These are phyloP conservation scores for Marcusenius ussheri DNA, from an alignment of 2,113 vertebrate species.

Conservation along the genomic window DNA sequence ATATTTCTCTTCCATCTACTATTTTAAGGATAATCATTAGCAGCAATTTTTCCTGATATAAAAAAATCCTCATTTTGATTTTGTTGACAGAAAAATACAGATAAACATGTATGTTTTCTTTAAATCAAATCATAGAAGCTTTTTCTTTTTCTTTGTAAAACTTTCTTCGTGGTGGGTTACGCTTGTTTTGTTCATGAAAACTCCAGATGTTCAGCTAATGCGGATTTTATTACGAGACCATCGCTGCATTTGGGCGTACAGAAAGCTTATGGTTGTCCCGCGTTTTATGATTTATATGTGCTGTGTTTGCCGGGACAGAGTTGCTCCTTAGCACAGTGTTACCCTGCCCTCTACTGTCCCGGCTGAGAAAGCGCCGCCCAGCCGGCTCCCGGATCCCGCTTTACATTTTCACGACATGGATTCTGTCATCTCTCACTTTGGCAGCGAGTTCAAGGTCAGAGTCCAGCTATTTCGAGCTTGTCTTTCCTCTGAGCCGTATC, in stretches of 20 bases:
- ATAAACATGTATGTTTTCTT: neutral
- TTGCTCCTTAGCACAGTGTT: conserved; percentile 53
- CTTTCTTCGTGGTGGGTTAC: neutral
- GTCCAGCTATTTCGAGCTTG: conserved; percentile 87
- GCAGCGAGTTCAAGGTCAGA: conserved; percentile 84
- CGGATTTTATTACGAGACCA: neutral
- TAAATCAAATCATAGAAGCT: neutral
- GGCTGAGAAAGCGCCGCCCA: conserved; percentile 57
- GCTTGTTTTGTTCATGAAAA: neutral
- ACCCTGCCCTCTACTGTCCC: conserved; percentile 80
- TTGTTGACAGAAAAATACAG: neutral
- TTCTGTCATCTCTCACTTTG: conserved; percentile 64
- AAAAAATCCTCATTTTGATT: neutral
- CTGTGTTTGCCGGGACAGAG: neutral
- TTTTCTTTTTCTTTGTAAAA: neutral
- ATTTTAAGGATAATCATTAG: neutral
- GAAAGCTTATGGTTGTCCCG: neutral
- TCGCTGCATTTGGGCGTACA: neutral
- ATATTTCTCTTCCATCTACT: neutral
- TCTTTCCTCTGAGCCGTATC: conserved; percentile 82
- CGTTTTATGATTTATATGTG: conserved; percentile 10
- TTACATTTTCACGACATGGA: conserved; percentile 39
- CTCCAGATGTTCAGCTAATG: neutral
- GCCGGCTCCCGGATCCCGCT: conserved; percentile 58
- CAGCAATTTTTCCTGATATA: neutral